Evolutionary conservation across 2,113 vertebrate species (phyloP), one percentile per base, ranked within the genome.

Genomic region (Callocephalon fimbriatum): DNA sequence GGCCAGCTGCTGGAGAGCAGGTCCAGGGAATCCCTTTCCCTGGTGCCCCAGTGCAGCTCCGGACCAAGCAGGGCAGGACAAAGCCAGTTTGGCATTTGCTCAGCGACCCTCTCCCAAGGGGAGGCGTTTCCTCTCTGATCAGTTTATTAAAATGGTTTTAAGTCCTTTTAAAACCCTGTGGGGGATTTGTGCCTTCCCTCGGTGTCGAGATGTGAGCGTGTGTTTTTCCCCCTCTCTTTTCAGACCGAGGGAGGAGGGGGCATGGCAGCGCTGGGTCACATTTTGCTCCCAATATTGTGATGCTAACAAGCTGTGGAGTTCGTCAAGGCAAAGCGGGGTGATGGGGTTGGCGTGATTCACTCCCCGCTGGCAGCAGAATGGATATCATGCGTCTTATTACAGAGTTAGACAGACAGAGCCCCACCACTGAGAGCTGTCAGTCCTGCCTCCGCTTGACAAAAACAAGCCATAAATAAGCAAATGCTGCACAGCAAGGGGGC

Each of bases 331-430:
- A 91, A 92, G 91, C 9, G 3, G 90, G 88, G 91, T 86, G 84
- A 77, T 19, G 18, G 93, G 79, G 74, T 66, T 85, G 90, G 89
- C 7, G 77, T 77, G 88, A 92, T 96, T 95, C 97, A 95, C 96
- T 95, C 95, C 93, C 94, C 9, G 95, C 95, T 96, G 95, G 97
- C 94, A 96, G 97, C 96, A 97, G 93, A 93, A 96, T 95, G 96
- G 96, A 97, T 98, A 97, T 98, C 97, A 97, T 96, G 97, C 84
- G 95, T 92, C 96, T 97, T 97, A 97, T 98, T 97, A 97, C 90
- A 6, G 96, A 96, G 95, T 96, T 96, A 96, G 97, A 91, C 95
- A 96, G 91, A 93, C 93, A 97, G 95, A 95, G 95, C 95, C 95
- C 97, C 92, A 96, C 96, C 95, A 76, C 97, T 92, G 93, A 93